phyloP scores from a whole-genome alignment of 2,888 invertebrate species.

The Aproaerema taeniolella region DNA sequence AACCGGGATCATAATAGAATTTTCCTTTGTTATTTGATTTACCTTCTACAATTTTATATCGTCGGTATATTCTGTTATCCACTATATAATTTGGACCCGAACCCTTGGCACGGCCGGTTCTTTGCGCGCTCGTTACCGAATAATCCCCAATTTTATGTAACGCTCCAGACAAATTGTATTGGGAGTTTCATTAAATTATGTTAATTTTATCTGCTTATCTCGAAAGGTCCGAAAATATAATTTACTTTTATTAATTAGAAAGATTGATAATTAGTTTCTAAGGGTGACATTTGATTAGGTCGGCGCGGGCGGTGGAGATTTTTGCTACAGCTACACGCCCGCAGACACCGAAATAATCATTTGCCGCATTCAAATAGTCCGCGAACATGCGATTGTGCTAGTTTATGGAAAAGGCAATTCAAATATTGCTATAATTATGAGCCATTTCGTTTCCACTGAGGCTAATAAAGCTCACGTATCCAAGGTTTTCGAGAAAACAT shows the following conservation, averaged over 20 bases:
- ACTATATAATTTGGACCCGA: slow-evolving; percentile 23
- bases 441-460: slow-evolving; percentile 57
- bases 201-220: slow-evolving; percentile 9
- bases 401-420: slow-evolving; percentile 61
- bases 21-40: slow-evolving; percentile 73
- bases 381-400: slow-evolving; percentile 53
- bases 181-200: slow-evolving; percentile 9
- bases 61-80: slow-evolving; percentile 57
- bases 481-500: slow-evolving; percentile 42
- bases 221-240: slow-evolving; percentile 3
- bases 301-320: neutral
- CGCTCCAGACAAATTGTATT: slow-evolving; percentile 4
- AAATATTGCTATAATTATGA: slow-evolving; percentile 66
- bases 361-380: slow-evolving; percentile 54
- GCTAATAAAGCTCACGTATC: slow-evolving; percentile 55
- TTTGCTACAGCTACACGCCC: slow-evolving; percentile 27
- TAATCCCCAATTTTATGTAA: too few species aligned
- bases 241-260: slow-evolving; percentile 6
- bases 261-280: slow-evolving; percentile 3
- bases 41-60: slow-evolving; percentile 60
- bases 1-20: slow-evolving; percentile 60
- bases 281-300: slow-evolving; percentile 5
- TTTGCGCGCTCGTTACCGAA: too few species aligned
- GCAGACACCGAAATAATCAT: slow-evolving; percentile 45
- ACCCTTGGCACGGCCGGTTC: too few species aligned